Evolutionary conservation across 2,113 vertebrate genomes (phyloP), one percentile per base, ranked within the genome.

Genomic region (Pelodiscus sinensis): DNA sequence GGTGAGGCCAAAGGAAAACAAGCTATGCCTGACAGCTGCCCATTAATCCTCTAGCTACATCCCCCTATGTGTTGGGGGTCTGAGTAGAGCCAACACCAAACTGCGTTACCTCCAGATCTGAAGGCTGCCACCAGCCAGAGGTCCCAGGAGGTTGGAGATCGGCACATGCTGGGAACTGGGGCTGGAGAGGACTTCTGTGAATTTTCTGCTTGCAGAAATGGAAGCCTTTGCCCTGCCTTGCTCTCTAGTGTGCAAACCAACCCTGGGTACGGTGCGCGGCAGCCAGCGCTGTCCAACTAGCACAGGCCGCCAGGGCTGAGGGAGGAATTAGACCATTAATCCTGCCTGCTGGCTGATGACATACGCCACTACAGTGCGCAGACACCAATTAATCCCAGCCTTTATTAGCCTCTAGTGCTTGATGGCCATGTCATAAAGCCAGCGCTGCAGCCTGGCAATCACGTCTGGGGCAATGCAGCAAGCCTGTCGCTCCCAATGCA

Each of bases 41-140:
- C 38, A 16, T 18, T 4, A 80, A 58, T n/a, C 27, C 81, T 55
- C 80, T 29, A 3, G 2, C 54, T 27, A 22, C 51, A 4, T 9
- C 25, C 21, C n/a, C 60, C n/a, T 1, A 52, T 35, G 12, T 1
- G 8, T 62, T 15, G 12, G 10, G 50, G 25, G 25, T 29, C 1
- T 19, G 65, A 58, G 62, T 55, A 75, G 19, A 31, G 24, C 62
- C 88, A 75, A 55, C 25, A 35, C 9, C 21, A 57, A 68, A 68
- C 24, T 51, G 11, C n/a, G n/a, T 5, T 44, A 35, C 18, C 16
- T 1, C 0, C n/a, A 58, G 75, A 4, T 6, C 4, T 0, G 6
- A 57, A 75, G 35, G 68, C n/a, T 78, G 79, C 9, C 27, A 9
- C 25, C 81, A 50, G 12, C 1, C n/a, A 38, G 21, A 9, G 35